phyloP scores from a whole-genome alignment of 2,797 vertebrate species.

The Labroides dimidiatus region DNA sequence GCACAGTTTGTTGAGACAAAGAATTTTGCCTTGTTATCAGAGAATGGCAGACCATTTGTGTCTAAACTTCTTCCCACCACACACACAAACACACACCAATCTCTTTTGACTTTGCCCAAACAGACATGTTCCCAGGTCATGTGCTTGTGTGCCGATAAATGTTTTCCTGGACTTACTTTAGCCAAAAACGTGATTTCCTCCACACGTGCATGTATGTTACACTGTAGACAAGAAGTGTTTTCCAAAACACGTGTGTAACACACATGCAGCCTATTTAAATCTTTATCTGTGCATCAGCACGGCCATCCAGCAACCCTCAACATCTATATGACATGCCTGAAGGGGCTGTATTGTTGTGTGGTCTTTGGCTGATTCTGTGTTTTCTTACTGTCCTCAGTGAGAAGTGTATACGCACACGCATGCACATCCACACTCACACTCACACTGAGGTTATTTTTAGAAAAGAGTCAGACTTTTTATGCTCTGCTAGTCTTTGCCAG shows the following conservation, averaged over 20 bases:
- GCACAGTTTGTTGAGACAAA: slow-evolving; percentile 45
- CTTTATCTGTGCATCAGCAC: slow-evolving; percentile 50
- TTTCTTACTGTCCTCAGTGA: slow-evolving; percentile 59
- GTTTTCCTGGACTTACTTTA: slow-evolving; percentile 16
- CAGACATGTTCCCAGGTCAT: background rate
- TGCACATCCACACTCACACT: slow-evolving; percentile 19
- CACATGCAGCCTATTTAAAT: slow-evolving; percentile 32
- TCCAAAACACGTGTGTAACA: slow-evolving; percentile 13
- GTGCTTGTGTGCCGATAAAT: background rate
- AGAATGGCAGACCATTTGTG: slow-evolving; percentile 4
- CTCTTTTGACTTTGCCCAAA: slow-evolving; percentile 8
- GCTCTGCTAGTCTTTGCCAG: slow-evolving; percentile 40
- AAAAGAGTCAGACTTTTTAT: slow-evolving; percentile 44
- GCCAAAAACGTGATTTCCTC: slow-evolving; percentile 27
- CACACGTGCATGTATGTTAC: slow-evolving; percentile 17
- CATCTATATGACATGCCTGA: slow-evolving; percentile 49
- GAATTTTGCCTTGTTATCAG: slow-evolving; percentile 10
- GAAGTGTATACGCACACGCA: slow-evolving; percentile 22
- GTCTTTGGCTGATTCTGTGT: slow-evolving; percentile 61
- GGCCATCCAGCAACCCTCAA: slow-evolving; percentile 24
- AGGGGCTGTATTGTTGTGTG: slow-evolving; percentile 31
- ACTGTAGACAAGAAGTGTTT: background rate
- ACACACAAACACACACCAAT: slow-evolving; percentile 5
- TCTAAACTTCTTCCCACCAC: background rate
- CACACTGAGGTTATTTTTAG: slow-evolving; percentile 69